Percentiles rank a stretch among this genome's conserved stretches.
Conservation (phyloP, 2,113 vertebrate species). For the Hyla sarda region DNA sequence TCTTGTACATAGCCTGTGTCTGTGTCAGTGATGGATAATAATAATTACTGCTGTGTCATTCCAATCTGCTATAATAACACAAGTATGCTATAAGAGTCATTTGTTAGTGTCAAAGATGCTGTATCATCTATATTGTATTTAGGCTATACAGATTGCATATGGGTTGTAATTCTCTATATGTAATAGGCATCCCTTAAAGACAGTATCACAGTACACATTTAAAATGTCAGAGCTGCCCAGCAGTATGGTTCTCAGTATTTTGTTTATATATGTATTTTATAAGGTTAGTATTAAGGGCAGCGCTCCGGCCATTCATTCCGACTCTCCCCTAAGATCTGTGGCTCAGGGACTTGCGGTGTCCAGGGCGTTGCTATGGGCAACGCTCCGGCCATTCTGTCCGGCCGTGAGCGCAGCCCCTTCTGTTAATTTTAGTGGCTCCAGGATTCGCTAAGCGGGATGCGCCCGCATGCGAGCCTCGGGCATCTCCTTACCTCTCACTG, state of each 20-base stretch:
- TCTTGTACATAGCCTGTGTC: neutral
- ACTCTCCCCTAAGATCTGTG: too few relatives aligned
- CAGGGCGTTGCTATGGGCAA: too few relatives aligned
- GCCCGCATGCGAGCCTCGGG: too few relatives aligned
- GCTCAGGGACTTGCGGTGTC: too few relatives aligned
- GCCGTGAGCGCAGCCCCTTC: too few relatives aligned
- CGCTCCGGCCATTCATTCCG: too few relatives aligned
- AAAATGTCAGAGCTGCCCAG: neutral
- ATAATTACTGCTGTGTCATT: constrained; percentile 17
- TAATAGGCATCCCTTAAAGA: neutral
- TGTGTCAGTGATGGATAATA: constrained; percentile 3
- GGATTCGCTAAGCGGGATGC: too few relatives aligned
- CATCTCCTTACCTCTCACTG: too few relatives aligned
- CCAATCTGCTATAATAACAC: constrained; percentile 14
- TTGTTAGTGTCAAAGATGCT: neutral
- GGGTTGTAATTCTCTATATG: neutral
- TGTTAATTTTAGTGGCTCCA: too few relatives aligned
- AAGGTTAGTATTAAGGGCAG: too few relatives aligned
- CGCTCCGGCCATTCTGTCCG: too few relatives aligned
- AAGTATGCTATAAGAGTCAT: neutral
- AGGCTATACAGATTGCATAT: neutral
- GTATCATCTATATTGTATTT: neutral
- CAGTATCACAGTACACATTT: too few relatives aligned
- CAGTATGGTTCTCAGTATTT: neutral
- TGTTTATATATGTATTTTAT: neutral